Base-by-base conservation (phyloP, 2,113 vertebrate genomes). In the Vireo altiloquus region DNA sequence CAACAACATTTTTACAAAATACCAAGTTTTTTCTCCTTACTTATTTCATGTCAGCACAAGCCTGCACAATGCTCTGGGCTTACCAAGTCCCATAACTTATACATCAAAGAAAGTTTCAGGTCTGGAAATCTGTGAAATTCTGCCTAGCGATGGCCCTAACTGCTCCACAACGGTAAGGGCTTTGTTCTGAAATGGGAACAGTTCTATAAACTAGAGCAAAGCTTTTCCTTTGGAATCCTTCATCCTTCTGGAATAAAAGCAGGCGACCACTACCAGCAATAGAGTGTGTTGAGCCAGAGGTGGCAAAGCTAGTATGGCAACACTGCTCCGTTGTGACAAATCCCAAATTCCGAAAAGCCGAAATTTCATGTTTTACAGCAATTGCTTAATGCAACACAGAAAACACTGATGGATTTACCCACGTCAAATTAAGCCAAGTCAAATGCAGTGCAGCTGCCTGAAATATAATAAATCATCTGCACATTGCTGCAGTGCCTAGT, bases 1-100 rank as follows among this genome's bases (percentile, higher is more conserved):
- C 92, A 92, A 82, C 90, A 93, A 54, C n/a, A 64, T 68, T 93
- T 96, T 93, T 47, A 95, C 60, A 84, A 94, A 95, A 93, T 59
- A 82, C 22, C 15, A 40, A 65, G 22, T 11, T 60, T 93, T 93
- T 92, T 87, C 63, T 86, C 53, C 64, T 46, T 75, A 56, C 52
- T 88, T 90, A 70, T 79, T 87, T 78, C 70, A 79, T 75, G 21
- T 94, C 82, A 94, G 69, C 91, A 93, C 60, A 52, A 90, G 72
- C 60, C 71, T 77, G 64, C 39, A 31, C 9, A 2, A 78, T 50
- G 49, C 71, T 91, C 60, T 89, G 49, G 64, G 87, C 66, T 94
- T 31, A 87, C 40, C 24, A 22, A 82, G 42, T 42, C 44, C 52
- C 28, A 64, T 83, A 92, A 93, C 18, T 94, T 60, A 57, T 4